A percentile compares a stretch with the other conserved stretches of the same genome.
Conservation (phyloP, 2,113 vertebrate species). For the Speoplatyrhinus poulsoni region DNA sequence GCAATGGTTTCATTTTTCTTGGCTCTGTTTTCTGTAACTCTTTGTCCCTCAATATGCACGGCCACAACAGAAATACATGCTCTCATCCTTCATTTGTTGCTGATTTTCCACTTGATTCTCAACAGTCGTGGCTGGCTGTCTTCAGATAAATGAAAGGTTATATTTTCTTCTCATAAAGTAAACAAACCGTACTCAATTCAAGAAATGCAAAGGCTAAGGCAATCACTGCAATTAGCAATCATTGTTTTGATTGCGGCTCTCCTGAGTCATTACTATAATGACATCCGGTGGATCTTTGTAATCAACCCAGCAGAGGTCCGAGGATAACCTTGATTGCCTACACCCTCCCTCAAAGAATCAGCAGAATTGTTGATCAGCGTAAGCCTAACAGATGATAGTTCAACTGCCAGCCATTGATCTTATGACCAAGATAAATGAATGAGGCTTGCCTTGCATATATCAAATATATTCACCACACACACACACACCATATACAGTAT, state of each 20-base stretch:
- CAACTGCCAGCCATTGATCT: conserved; percentile 29
- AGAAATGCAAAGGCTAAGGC: conserved; percentile 26
- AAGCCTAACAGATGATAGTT: conserved; percentile 24
- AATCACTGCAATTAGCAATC: conserved; percentile 58
- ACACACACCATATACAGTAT: not conserved
- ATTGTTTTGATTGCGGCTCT: conserved; percentile 47
- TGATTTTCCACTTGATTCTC: not conserved
- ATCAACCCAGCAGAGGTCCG: conserved; percentile 49
- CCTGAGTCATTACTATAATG: conserved; percentile 30
- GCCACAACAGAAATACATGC: conserved; percentile 15
- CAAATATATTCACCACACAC: conserved; percentile 32
- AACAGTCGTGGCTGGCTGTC: not conserved
- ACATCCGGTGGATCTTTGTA: conserved; percentile 50
- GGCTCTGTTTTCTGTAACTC: conserved; percentile 27
- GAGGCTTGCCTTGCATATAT: conserved; percentile 6
- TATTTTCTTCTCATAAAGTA: conserved; percentile 8
- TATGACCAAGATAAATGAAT: conserved; percentile 23
- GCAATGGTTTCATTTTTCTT: conserved; percentile 45
- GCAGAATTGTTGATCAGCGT: conserved; percentile 13
- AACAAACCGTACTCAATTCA: conserved; percentile 12
- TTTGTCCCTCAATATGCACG: not conserved
- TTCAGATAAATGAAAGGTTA: conserved; percentile 1
- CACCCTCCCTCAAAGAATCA: conserved; percentile 30
- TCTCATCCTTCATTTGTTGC: not conserved
- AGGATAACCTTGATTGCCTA: conserved; percentile 44